Evolutionary conservation across 2,888 invertebrate species (phyloP).

Genomic region (Lysandra coridon): DNA sequence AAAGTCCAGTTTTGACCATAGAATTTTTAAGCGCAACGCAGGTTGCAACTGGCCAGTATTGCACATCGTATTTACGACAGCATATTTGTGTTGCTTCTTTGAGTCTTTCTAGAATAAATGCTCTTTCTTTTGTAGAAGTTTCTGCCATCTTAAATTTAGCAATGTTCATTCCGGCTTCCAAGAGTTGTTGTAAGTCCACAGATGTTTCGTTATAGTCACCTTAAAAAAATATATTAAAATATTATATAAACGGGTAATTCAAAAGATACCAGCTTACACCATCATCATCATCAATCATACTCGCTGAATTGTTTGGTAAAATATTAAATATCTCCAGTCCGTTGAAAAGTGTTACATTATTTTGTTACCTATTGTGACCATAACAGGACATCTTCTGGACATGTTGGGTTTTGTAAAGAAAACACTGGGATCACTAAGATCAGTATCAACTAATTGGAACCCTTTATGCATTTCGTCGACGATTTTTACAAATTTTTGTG

Average conservation of each 20-base stretch:
- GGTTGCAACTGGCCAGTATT: slow-evolving; percentile 53
- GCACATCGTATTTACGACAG: slow-evolving; percentile 50
- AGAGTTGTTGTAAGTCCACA: slow-evolving; percentile 68
- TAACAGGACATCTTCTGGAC: slow-evolving; percentile 50
- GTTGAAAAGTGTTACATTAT: neutral
- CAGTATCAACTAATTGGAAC: slow-evolving; percentile 44
- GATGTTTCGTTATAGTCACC: slow-evolving; percentile 49
- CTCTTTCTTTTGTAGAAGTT: slow-evolving; percentile 47
- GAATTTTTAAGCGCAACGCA: slow-evolving; percentile 55
- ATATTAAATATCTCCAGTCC: too few species aligned
- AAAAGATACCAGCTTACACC: too few species aligned
- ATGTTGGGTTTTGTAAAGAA: slow-evolving; percentile 41
- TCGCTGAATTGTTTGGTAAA: too few species aligned
- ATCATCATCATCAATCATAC: too few species aligned
- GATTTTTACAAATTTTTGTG: neutral
- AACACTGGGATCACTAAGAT: slow-evolving; percentile 45
- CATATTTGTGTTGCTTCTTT: slow-evolving; percentile 42
- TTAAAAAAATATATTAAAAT: slow-evolving; percentile 36
- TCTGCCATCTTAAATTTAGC: slow-evolving; percentile 53
- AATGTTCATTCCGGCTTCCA: slow-evolving; percentile 73
- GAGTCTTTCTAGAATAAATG: slow-evolving; percentile 45
- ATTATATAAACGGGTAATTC: too few species aligned
- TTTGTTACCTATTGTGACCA: slow-evolving; percentile 53
- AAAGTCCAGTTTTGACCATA: slow-evolving; percentile 51
- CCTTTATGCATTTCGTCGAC: slow-evolving; percentile 39